phyloP scores from a whole-genome alignment of 2,888 invertebrate genomes.

The Malacosoma neustria region DNA sequence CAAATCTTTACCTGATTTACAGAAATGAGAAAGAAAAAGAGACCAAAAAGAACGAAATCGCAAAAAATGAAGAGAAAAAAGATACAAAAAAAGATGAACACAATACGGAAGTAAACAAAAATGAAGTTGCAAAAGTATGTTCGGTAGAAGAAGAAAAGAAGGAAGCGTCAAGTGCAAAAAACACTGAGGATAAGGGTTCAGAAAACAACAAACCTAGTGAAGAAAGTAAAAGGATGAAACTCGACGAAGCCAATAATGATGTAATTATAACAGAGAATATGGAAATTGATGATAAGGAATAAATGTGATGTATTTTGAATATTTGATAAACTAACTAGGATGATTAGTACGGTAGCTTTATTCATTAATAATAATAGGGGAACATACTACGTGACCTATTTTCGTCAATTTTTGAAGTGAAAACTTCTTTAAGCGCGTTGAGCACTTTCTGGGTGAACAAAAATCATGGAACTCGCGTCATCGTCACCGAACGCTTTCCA shows the following conservation, averaged over 20 bases:
- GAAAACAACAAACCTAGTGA: conserved; percentile 9
- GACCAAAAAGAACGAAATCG: conserved; percentile 4
- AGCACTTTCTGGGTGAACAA: too few species aligned
- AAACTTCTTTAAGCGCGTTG: too few species aligned
- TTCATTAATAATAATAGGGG: too few species aligned
- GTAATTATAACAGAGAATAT: conserved; percentile 35
- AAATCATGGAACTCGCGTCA: too few species aligned
- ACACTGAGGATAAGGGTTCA: conserved; percentile 9
- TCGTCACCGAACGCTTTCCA: too few species aligned
- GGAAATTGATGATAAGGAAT: conserved; percentile 49
- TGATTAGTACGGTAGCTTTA: too few species aligned
- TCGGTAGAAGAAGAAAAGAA: conserved; percentile 2
- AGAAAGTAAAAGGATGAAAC: conserved; percentile 15
- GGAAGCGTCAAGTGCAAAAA: conserved; percentile 7
- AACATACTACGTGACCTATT: too few species aligned
- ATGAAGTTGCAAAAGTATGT: background rate
- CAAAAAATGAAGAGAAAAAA: conserved; percentile 10
- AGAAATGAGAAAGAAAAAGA: conserved; percentile 21
- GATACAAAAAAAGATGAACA: conserved; percentile 10
- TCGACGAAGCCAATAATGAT: conserved; percentile 22
- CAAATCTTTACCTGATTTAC: too few species aligned
- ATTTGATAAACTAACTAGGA: too few species aligned
- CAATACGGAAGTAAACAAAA: background rate
- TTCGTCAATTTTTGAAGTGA: too few species aligned
- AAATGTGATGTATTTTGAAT: too few species aligned